phyloP scores from a whole-genome alignment of 2,797 vertebrate species.

The Leptatherina wallacei region DNA sequence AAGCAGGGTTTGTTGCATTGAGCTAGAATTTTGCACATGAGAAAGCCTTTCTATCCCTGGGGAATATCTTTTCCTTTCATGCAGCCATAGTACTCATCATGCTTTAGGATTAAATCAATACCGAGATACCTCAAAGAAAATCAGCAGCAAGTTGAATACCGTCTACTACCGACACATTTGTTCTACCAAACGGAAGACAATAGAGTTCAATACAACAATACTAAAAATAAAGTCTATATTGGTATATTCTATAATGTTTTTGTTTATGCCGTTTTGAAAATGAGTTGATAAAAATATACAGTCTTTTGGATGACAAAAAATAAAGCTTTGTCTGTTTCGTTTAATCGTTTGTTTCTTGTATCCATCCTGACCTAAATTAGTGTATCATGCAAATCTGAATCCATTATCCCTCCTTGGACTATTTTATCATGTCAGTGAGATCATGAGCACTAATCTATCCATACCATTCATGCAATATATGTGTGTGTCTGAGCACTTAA shows the following conservation, averaged over 20 bases:
- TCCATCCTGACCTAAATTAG: conserved; percentile 7
- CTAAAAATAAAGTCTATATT: neutral
- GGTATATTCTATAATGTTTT: conserved; percentile 9
- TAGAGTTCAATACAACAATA: conserved; percentile 13
- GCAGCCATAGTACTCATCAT: conserved; percentile 46
- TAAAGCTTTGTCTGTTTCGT: neutral
- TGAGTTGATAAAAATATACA: neutral
- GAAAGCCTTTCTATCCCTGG: conserved; percentile 45
- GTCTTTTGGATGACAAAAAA: neutral
- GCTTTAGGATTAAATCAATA: conserved; percentile 64
- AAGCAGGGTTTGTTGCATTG: conserved; percentile 53
- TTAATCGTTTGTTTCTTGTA: neutral
- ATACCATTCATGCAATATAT: conserved; percentile 18
- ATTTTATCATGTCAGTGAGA: neutral
- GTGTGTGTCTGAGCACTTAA: conserved; percentile 7
- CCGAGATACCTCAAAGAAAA: conserved; percentile 29
- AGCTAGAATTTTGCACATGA: conserved; percentile 40
- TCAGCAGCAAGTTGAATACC: conserved; percentile 10
- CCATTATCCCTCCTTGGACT: neutral
- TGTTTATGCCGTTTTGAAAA: conserved; percentile 9
- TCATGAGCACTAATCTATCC: conserved; percentile 10
- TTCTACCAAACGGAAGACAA: conserved; percentile 27
- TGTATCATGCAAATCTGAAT: conserved; percentile 5
- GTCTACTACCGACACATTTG: conserved; percentile 22
- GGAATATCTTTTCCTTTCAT: conserved; percentile 47